Evolutionary conservation across 2,797 vertebrate species (phyloP).

Genomic region (Euthynnus affinis): DNA sequence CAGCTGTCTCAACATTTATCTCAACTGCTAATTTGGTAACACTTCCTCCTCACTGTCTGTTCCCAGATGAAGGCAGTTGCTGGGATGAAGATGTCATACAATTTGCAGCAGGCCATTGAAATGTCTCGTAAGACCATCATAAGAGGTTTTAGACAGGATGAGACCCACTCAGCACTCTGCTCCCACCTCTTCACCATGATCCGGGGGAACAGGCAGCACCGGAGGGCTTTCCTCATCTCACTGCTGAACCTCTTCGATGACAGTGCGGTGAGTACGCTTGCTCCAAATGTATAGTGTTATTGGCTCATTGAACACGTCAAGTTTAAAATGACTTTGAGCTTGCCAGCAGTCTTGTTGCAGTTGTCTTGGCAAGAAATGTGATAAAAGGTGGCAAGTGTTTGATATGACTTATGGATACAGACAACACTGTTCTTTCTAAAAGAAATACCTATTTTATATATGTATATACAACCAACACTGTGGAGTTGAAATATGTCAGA

Average conservation of each 20-base stretch:
- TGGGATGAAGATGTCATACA: slow-evolving; percentile 99
- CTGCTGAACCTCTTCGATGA: slow-evolving; percentile 98
- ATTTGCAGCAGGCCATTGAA: slow-evolving; percentile 93
- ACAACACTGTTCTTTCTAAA: background rate
- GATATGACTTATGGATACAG: background rate
- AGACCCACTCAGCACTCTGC: slow-evolving; percentile 91
- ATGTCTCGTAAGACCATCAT: slow-evolving; percentile 88
- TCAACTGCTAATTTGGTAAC: slow-evolving; percentile 21
- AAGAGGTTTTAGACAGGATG: slow-evolving; percentile 94
- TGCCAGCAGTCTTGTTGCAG: background rate
- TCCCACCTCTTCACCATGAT: slow-evolving; percentile 97
- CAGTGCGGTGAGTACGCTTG: slow-evolving; percentile 90
- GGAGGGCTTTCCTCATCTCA: slow-evolving; percentile 95
- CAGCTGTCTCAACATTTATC: slow-evolving; percentile 3
- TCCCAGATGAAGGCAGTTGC: slow-evolving; percentile 98
- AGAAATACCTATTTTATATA: slow-evolving; percentile 1
- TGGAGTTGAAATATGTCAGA: background rate
- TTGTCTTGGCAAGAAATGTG: slow-evolving; percentile 12
- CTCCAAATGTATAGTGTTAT: background rate
- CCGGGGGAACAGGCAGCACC: slow-evolving; percentile 93
- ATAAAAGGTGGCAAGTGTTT: background rate
- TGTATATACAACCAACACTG: background rate
- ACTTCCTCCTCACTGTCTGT: slow-evolving; percentile 7
- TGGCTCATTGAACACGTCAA: slow-evolving; percentile 9
- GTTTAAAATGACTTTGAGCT: slow-evolving; percentile 7